These are phyloP conservation scores for Laticauda laticaudata DNA, from an alignment of 2,113 vertebrate species.

Conservation along the genomic window DNA sequence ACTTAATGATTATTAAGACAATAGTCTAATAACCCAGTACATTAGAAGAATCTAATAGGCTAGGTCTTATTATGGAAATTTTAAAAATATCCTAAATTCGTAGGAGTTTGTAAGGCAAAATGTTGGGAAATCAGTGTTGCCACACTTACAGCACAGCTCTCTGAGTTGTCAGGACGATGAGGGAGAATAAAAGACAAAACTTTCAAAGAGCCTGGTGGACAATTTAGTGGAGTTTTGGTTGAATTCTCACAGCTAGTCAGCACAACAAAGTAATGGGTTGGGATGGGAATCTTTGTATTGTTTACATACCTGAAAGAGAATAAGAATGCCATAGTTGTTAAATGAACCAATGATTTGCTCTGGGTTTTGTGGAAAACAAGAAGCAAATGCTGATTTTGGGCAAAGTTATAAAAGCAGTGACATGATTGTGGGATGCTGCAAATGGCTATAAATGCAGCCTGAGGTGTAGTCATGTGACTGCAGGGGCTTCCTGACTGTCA, in stretches of 20 bases:
- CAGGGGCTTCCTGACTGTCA: background rate
- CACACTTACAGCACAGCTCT: constrained; percentile 88
- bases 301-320: constrained; percentile 68
- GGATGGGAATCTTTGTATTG: constrained; percentile 68
- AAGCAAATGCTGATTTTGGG: too few relatives aligned
- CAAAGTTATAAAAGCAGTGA: background rate
- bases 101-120: background rate
- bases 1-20: background rate
- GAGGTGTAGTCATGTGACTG: background rate
- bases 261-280: constrained; percentile 92
- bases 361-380: too few relatives aligned
- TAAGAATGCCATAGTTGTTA: background rate
- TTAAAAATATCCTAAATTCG: background rate
- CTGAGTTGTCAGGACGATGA: constrained; percentile 82
- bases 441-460: background rate
- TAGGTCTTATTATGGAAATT: background rate
- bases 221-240: constrained; percentile 63
- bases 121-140: background rate
- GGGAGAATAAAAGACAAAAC: constrained; percentile 84
- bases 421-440: background rate
- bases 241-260: constrained; percentile 83
- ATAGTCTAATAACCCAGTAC: background rate
- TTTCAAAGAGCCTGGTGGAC: constrained; percentile 68
- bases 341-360: background rate
- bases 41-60: background rate